These are phyloP conservation scores for Megalopta genalis DNA, from an alignment of 1,140 invertebrate genomes.

Conservation along the genomic window DNA sequence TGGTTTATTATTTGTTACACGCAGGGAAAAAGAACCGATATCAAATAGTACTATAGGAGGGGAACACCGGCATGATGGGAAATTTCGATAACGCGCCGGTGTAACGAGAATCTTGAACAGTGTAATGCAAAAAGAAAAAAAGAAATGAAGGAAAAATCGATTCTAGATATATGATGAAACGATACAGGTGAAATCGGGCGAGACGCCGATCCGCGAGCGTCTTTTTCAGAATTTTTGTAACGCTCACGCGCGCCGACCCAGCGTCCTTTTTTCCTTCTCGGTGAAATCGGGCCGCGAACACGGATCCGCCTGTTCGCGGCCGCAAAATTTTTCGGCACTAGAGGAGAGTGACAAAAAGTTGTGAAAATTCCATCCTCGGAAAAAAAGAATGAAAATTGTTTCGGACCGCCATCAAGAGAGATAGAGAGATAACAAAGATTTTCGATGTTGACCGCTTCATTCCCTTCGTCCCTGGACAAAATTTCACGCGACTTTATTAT, in stretches of 20 bases:
- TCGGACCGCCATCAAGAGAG: not conserved
- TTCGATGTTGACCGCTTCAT: constrained; percentile 16
- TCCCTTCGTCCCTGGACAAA: constrained; percentile 30
- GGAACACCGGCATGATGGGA: no score
- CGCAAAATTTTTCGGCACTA: not conserved
- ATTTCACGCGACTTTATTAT: constrained; percentile 10
- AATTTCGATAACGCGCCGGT: no score
- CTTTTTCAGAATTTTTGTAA: constrained; percentile 63
- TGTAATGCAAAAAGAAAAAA: constrained; percentile 5
- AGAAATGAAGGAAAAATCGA: not conserved
- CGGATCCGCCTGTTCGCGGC: not conserved
- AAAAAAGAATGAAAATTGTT: not conserved
- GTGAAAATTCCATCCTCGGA: no score
- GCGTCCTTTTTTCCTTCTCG: constrained; percentile 32
- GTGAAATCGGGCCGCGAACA: constrained; percentile 12
- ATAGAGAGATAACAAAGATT: not conserved
- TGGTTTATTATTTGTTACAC: not conserved
- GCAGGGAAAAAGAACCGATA: not conserved
- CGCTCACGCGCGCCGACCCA: constrained; percentile 50
- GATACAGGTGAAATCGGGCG: constrained; percentile 48
- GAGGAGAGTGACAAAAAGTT: no score
- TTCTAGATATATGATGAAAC: not conserved
- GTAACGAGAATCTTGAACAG: no score
- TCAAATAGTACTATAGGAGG: no score
- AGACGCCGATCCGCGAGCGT: constrained; percentile 55